Conservation (phyloP, 2,888 invertebrate genomes). For the Macroteleia sp. region DNA sequence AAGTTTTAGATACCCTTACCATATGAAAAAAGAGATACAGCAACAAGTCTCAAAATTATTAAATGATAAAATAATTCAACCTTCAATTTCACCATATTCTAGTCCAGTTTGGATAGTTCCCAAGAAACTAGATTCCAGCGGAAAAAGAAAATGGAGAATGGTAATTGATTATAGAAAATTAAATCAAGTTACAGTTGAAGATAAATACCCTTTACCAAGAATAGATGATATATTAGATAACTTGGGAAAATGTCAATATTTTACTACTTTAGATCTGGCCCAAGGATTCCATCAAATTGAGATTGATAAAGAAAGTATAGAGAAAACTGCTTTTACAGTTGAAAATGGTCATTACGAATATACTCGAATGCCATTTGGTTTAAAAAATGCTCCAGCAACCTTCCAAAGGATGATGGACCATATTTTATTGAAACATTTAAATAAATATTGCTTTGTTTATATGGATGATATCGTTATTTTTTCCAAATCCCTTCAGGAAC, state of each 20-base stretch:
- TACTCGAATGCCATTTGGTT: no score
- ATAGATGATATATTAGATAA: no score
- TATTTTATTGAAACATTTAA: not conserved
- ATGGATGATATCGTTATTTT: not conserved
- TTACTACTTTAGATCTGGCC: not conserved
- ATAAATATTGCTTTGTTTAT: not conserved
- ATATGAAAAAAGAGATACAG: slow-evolving; percentile 4
- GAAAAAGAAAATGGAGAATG: slow-evolving; percentile 5
- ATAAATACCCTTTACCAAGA: not conserved
- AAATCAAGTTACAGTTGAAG: not conserved
- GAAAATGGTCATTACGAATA: not conserved
- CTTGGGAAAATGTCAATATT: not conserved
- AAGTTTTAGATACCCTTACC: slow-evolving; percentile 1
- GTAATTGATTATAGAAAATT: not conserved
- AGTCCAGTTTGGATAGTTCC: no score
- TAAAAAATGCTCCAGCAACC: no score
- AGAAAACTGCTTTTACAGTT: not conserved
- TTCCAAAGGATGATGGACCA: not conserved
- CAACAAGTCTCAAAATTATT: slow-evolving; percentile 8
- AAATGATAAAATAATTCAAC: slow-evolving; percentile 5
- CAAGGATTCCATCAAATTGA: not conserved
- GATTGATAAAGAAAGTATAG: no score
- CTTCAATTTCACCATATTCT: slow-evolving; percentile 4
- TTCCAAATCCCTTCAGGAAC: not conserved
- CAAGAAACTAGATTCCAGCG: not conserved